Conservation (phyloP, 2,113 vertebrate species). For the Emydura subglobosa region DNA sequence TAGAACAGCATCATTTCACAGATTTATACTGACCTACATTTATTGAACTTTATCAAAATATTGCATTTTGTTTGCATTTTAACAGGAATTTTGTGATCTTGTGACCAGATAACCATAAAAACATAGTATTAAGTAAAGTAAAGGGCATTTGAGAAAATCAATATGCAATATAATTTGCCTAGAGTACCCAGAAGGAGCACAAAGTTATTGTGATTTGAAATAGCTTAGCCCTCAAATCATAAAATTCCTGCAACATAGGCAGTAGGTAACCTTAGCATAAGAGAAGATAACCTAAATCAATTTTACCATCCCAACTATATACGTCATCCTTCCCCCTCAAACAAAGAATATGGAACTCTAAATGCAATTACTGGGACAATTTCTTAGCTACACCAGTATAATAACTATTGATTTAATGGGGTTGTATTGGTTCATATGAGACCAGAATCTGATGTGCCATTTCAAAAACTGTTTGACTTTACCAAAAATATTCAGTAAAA, state of each 20-base stretch:
- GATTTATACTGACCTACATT: constrained; percentile 26
- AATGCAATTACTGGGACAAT: constrained; percentile 29
- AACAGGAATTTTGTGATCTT: not conserved
- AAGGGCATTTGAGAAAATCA: constrained; percentile 18
- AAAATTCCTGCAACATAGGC: constrained; percentile 35
- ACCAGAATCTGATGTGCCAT: not conserved
- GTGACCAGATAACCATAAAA: constrained; percentile 20
- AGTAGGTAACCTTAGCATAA: constrained; percentile 15
- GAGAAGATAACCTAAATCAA: constrained; percentile 28
- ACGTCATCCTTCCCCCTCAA: constrained; percentile 27
- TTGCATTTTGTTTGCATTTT: constrained; percentile 16
- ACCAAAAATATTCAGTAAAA: constrained; percentile 6
- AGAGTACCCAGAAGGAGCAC: constrained; percentile 14
- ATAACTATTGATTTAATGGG: not conserved
- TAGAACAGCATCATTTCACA: constrained; percentile 36
- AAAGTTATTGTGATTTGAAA: constrained; percentile 33
- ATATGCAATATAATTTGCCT: constrained; percentile 5
- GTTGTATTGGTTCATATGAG: not conserved
- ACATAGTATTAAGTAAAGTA: constrained; percentile 2
- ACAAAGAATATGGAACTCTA: constrained; percentile 13
- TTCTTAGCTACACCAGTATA: not conserved
- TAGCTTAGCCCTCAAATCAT: constrained; percentile 18
- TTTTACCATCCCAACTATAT: constrained; percentile 35
- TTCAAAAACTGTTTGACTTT: constrained; percentile 6
- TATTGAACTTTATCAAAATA: constrained; percentile 37